Conservation (phyloP, 2,888 invertebrate genomes). For the Xestia xanthographa region DNA sequence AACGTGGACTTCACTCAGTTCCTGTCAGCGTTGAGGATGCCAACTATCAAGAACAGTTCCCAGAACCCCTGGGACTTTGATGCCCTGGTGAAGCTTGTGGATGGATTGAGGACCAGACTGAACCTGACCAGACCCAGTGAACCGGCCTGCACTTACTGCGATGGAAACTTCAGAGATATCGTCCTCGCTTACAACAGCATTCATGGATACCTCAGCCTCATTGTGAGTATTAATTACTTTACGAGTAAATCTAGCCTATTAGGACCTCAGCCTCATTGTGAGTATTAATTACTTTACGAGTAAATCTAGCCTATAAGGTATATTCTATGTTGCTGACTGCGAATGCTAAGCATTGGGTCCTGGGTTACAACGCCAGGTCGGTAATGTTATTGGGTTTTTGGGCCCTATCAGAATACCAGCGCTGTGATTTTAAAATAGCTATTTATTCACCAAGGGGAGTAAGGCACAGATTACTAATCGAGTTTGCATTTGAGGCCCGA, state of each 20-base stretch:
- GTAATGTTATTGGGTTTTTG: too few species aligned
- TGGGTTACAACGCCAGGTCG: too few species aligned
- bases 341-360: too few species aligned
- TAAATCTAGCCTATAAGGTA: neutral
- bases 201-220: constrained; percentile 95
- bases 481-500: too few species aligned
- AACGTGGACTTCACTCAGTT: constrained; percentile 82
- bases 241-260: neutral
- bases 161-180: constrained; percentile 90
- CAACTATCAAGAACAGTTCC: constrained; percentile 77
- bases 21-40: constrained; percentile 78
- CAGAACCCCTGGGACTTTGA: constrained; percentile 84
- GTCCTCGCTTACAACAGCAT: constrained; percentile 92
- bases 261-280: constrained; percentile 94
- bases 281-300: constrained; percentile 74
- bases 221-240: constrained; percentile 89
- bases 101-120: constrained; percentile 80
- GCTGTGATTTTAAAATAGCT: too few species aligned
- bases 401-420: too few species aligned
- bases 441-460: too few species aligned
- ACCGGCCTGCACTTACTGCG: constrained; percentile 89
- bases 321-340: too few species aligned
- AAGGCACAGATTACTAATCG: too few species aligned
- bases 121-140: constrained; percentile 82
- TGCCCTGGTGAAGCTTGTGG: constrained; percentile 82